These are phyloP conservation scores for Lepidochrysops patricia DNA, from an alignment of 2,888 invertebrate species.

Conservation along the genomic window DNA sequence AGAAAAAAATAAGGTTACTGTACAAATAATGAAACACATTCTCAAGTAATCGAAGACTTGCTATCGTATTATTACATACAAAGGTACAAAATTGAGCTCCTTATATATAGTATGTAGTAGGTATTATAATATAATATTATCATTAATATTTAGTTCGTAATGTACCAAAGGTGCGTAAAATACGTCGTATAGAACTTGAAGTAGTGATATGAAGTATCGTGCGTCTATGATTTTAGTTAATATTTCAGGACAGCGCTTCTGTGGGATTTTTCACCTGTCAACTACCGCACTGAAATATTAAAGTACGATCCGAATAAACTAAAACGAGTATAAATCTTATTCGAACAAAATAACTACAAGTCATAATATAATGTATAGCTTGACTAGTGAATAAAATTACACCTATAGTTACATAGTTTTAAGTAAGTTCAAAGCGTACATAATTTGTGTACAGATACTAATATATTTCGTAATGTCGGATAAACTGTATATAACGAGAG, in stretches of 20 bases:
- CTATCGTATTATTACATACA: slow-evolving; percentile 12
- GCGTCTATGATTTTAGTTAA: slow-evolving; percentile 26
- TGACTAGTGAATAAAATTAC: slow-evolving; percentile 69
- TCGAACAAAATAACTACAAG: slow-evolving; percentile 41
- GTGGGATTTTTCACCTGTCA: background rate
- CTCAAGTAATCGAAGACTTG: background rate
- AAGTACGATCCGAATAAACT: slow-evolving; percentile 23
- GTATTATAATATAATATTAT: slow-evolving; percentile 27
- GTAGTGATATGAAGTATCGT: slow-evolving; percentile 41
- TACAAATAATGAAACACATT: background rate
- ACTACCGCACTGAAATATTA: background rate
- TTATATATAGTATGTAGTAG: slow-evolving; percentile 13
- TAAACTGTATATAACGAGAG: too few species aligned
- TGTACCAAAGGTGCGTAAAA: slow-evolving; percentile 40
- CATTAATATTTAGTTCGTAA: slow-evolving; percentile 25
- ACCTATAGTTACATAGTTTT: slow-evolving; percentile 45
- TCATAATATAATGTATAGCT: slow-evolving; percentile 50
- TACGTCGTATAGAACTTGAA: slow-evolving; percentile 28
- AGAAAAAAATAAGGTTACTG: background rate
- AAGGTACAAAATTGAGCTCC: slow-evolving; percentile 21
- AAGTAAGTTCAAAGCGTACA: slow-evolving; percentile 51
- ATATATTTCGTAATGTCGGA: too few species aligned
- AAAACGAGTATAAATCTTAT: slow-evolving; percentile 37
- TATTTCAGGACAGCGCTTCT: background rate
- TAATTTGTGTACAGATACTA: slow-evolving; percentile 25